Conservation (phyloP, 2,888 invertebrate species). For the Patella caerulea region DNA sequence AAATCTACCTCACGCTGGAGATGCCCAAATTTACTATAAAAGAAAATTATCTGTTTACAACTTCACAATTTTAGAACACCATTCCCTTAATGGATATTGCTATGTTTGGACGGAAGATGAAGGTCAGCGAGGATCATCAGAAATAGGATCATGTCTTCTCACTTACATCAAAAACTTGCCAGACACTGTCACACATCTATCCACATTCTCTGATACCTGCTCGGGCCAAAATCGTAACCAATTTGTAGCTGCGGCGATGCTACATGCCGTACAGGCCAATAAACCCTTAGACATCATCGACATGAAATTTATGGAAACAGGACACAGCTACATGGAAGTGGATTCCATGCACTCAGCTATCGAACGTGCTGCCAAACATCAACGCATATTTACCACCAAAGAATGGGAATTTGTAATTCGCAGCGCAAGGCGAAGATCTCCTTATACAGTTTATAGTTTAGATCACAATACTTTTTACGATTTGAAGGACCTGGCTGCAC, state of each 20-base stretch:
- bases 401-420: neutral
- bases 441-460: no score
- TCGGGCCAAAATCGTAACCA: neutral
- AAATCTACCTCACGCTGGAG: neutral
- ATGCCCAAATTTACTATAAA: neutral
- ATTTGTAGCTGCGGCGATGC: conserved; percentile 1
- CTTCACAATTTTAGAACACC: neutral
- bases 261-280: neutral
- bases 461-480: neutral
- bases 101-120: conserved; percentile 6
- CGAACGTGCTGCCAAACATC: neutral
- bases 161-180: neutral
- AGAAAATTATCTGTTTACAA: neutral
- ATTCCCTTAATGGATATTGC: neutral
- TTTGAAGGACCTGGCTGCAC: no score
- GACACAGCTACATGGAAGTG: conserved; percentile 1
- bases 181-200: neutral
- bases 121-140: conserved; percentile 15
- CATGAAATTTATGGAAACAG: neutral
- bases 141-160: conserved; percentile 10
- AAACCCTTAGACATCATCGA: neutral
- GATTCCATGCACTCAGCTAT: conserved; percentile 4
- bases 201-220: conserved; percentile 9
- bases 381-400: neutral
- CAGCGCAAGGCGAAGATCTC: neutral